A percentile compares a stretch with the other conserved stretches of the same genome.
Conservation (phyloP, 2,888 invertebrate species). For the Tinea semifulvella region DNA sequence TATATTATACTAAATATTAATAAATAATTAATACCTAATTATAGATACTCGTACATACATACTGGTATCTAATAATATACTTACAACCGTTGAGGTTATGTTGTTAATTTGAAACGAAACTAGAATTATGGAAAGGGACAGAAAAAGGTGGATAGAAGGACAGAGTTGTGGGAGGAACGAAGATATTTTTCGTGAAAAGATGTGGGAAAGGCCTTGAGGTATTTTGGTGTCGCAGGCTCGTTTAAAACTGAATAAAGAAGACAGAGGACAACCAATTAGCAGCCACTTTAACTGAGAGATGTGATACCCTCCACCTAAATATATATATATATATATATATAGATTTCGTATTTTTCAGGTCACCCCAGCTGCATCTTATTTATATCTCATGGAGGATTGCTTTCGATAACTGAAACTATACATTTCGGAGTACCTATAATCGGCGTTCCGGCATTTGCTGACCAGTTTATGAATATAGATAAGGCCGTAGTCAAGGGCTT, state of each 20-base stretch:
- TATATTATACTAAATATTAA: too few species aligned
- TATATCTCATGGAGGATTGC: conserved; percentile 46
- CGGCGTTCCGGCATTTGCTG: conserved; percentile 41
- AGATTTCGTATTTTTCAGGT: too few species aligned
- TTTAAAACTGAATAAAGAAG: too few species aligned
- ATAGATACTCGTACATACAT: not conserved
- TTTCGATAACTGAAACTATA: conserved; percentile 39
- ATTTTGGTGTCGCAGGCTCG: too few species aligned
- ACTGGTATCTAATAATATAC: not conserved
- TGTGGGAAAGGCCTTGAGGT: too few species aligned
- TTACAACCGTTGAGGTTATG: not conserved
- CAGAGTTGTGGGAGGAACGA: too few species aligned
- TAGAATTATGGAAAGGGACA: too few species aligned
- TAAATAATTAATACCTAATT: not conserved
- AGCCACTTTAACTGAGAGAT: too few species aligned
- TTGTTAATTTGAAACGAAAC: not conserved
- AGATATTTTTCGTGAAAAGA: too few species aligned
- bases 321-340: too few species aligned
- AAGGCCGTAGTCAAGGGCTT: conserved; percentile 33
- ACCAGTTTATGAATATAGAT: conserved; percentile 38
- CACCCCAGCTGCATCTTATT: conserved; percentile 43
- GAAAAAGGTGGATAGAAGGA: too few species aligned
- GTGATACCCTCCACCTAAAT: too few species aligned
- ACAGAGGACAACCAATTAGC: not conserved
- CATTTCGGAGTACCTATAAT: conserved; percentile 39